Conservation (phyloP, 2,888 invertebrate genomes). For the Pocota personata region DNA sequence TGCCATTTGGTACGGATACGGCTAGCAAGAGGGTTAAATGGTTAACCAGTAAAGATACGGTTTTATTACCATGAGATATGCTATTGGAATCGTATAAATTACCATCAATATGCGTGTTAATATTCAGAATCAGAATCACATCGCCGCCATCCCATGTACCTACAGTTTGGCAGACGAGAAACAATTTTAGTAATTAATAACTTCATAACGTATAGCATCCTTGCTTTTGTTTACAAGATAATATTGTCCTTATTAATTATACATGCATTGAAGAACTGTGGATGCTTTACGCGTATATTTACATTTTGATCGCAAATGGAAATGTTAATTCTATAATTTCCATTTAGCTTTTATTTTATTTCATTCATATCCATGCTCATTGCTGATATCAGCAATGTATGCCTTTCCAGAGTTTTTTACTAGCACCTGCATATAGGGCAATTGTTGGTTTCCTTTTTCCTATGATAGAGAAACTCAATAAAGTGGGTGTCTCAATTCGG, state of each 20-base stretch:
- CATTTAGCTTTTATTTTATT: background rate
- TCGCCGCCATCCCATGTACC: conserved; percentile 4
- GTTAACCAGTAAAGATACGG: conserved; percentile 57
- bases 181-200: conserved; percentile 70
- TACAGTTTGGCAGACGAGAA: conserved; percentile 39
- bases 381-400: too few species aligned
- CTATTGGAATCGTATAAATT: conserved; percentile 69
- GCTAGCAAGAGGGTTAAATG: conserved; percentile 62
- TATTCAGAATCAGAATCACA: conserved; percentile 53
- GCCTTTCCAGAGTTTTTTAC: too few species aligned
- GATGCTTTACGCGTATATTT: conserved; percentile 20
- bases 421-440: too few species aligned
- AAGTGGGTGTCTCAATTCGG: too few species aligned
- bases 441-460: too few species aligned
- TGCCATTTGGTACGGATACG: conserved; percentile 58
- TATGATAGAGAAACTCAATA: too few species aligned
- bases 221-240: conserved; percentile 58
- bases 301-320: conserved; percentile 11
- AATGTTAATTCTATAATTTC: conserved; percentile 2
- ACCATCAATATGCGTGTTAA: conserved; percentile 66
- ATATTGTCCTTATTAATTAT: conserved; percentile 63
- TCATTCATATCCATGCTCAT: too few species aligned
- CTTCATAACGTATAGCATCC: conserved; percentile 52
- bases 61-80: conserved; percentile 68
- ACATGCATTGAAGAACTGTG: conserved; percentile 21